These are phyloP conservation scores for Leiothrix lutea DNA, from an alignment of 2,113 vertebrate species.

Conservation along the genomic window DNA sequence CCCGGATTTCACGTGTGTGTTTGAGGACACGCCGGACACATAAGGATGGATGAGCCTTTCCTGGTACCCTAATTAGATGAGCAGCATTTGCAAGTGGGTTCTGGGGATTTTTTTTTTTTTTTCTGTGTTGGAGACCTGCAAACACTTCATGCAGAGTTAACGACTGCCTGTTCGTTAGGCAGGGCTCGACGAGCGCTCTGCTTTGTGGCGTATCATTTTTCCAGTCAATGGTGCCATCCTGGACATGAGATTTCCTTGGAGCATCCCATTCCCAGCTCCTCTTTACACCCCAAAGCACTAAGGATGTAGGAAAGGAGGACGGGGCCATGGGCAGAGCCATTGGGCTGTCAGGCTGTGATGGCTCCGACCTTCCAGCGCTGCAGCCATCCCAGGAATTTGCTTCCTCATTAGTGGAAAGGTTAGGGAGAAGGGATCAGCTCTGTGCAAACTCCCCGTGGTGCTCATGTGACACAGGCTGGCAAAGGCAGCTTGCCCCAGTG, in stretches of 20 bases:
- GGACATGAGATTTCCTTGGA: background rate
- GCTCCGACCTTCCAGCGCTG: background rate
- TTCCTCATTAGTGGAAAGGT: constrained; percentile 37
- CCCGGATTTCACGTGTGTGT: background rate
- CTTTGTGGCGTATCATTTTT: background rate
- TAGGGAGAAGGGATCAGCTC: background rate
- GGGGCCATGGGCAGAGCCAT: rapidly evolving
- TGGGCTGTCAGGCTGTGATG: rapidly evolving
- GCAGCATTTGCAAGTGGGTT: background rate
- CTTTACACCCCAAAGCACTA: background rate
- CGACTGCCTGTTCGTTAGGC: rapidly evolving
- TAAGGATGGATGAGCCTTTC: constrained; percentile 15
- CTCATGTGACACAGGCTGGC: background rate
- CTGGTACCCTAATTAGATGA: background rate
- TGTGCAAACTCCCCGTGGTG: background rate
- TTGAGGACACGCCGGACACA: background rate
- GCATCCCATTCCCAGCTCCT: background rate
- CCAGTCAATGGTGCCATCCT: background rate
- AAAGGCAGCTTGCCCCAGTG: background rate
- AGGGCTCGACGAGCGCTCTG: rapidly evolving
- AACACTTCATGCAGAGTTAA: background rate
- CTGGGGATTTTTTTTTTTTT: background rate
- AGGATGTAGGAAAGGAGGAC: background rate
- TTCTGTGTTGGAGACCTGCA: background rate
- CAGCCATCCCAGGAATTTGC: constrained; percentile 7